These are phyloP conservation scores for Caenorhabditis wallacei DNA, from an alignment of 2,888 invertebrate genomes.

Conservation along the genomic window DNA sequence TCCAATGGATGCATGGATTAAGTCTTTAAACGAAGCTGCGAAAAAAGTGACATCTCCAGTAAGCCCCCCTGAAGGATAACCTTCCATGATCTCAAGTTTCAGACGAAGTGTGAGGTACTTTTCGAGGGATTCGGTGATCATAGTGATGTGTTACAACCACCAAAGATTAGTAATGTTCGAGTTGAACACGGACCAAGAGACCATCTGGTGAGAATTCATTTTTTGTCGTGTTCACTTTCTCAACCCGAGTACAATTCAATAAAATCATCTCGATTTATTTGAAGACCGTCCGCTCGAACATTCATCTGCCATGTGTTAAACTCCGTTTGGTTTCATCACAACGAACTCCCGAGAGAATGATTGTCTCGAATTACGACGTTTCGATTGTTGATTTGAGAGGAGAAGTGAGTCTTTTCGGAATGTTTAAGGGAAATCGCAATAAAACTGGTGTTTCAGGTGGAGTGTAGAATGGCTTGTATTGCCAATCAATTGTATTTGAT, in stretches of 20 bases:
- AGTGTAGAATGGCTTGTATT: constrained; percentile 82
- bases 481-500: constrained; percentile 82
- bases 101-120: constrained; percentile 80
- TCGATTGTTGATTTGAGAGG: constrained; percentile 77
- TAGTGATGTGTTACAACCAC: constrained; percentile 70
- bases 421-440: constrained; percentile 4
- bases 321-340: constrained; percentile 79
- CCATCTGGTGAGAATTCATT: constrained; percentile 71
- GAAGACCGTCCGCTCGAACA: constrained; percentile 75
- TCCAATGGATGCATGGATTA: constrained; percentile 84
- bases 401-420: constrained; percentile 71
- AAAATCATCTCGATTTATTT: constrained; percentile 42
- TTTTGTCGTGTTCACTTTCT: not conserved
- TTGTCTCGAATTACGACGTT: constrained; percentile 80
- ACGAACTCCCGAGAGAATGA: constrained; percentile 75
- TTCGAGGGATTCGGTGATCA: constrained; percentile 80
- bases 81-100: constrained; percentile 54
- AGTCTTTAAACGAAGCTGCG: constrained; percentile 84
- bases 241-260: not conserved
- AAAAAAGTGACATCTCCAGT: constrained; percentile 83
- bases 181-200: constrained; percentile 77
- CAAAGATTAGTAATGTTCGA: constrained; percentile 77
- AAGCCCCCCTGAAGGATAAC: constrained; percentile 1
- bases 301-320: constrained; percentile 74
- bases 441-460: constrained; percentile 70